A percentile compares a stretch with the other conserved stretches of the same genome.
These are phyloP conservation scores for Drosophila bipectinata DNA, from an alignment of 1,140 invertebrate genomes.

Conservation along the genomic window DNA sequence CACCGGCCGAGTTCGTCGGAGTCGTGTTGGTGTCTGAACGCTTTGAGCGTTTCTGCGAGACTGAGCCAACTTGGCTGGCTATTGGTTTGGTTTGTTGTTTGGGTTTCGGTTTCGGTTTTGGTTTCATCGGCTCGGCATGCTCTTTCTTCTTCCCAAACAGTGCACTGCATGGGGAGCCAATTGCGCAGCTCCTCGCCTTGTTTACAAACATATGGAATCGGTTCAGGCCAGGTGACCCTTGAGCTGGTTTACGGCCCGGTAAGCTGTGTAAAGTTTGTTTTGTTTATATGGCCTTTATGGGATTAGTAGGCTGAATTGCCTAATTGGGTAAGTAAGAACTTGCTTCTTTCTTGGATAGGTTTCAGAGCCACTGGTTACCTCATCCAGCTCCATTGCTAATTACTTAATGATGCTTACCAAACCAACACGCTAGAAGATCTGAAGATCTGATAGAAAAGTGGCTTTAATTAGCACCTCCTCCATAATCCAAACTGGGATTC, in stretches of 20 bases:
- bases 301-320: slow-evolving; percentile 42
- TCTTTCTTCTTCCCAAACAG: slow-evolving; percentile 1
- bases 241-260: slow-evolving; percentile 28
- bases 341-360: too few species aligned
- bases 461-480: slow-evolving; percentile 42
- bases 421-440: slow-evolving; percentile 1
- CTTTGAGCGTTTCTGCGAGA: slow-evolving; percentile 74
- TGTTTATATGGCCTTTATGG: slow-evolving; percentile 45
- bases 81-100: slow-evolving; percentile 7
- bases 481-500: slow-evolving; percentile 5
- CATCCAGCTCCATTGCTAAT: slow-evolving; percentile 23
- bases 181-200: slow-evolving; percentile 37
- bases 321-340: too few species aligned
- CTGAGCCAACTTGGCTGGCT: slow-evolving; percentile 53
- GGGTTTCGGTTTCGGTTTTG: slow-evolving; percentile 6
- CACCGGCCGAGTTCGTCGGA: slow-evolving; percentile 6
- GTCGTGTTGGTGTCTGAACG: slow-evolving; percentile 50
- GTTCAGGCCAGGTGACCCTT: slow-evolving; percentile 36
- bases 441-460: slow-evolving; percentile 1
- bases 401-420: slow-evolving; percentile 9
- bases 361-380: slow-evolving; percentile 3
- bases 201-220: slow-evolving; percentile 38
- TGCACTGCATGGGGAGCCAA: slow-evolving; percentile 39
- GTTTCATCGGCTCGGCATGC: slow-evolving; percentile 15
- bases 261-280: slow-evolving; percentile 58